phyloP scores from a whole-genome alignment of 2,888 invertebrate species.

The Cryptus armator region DNA sequence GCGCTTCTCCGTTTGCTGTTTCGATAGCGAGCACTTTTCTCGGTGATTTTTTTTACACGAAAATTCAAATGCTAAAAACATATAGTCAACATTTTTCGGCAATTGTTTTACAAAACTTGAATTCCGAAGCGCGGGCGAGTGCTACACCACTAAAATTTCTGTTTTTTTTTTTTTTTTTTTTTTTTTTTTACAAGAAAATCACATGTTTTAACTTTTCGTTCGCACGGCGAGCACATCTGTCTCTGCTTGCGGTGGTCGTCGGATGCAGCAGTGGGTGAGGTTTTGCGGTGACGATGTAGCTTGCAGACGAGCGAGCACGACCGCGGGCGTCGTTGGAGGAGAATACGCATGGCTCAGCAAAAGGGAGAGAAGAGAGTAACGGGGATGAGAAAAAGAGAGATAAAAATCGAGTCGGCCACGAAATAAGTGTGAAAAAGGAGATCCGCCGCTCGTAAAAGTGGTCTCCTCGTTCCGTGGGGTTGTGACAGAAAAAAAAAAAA shows the following conservation, averaged over 20 bases:
- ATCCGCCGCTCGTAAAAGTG: slow-evolving; percentile 54
- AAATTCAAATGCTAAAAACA: too few relatives aligned
- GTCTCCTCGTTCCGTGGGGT: not conserved
- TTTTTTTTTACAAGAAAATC: not conserved
- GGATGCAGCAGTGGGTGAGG: slow-evolving; percentile 36
- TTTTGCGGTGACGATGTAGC: slow-evolving; percentile 53
- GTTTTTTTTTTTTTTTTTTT: not conserved
- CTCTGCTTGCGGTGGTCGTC: slow-evolving; percentile 26
- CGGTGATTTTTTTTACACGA: too few relatives aligned
- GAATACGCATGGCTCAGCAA: slow-evolving; percentile 33
- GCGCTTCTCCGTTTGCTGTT: too few relatives aligned
- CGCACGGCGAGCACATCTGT: slow-evolving; percentile 41
- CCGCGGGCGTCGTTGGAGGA: slow-evolving; percentile 36
- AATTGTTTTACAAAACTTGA: not conserved
- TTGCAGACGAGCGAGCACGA: slow-evolving; percentile 43
- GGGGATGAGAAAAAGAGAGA: slow-evolving; percentile 29
- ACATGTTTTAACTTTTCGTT: slow-evolving; percentile 28
- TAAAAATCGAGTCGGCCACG: slow-evolving; percentile 42
- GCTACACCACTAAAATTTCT: not conserved
- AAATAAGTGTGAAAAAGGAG: slow-evolving; percentile 65
- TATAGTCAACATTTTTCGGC: not conserved
- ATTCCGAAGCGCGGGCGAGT: not conserved
- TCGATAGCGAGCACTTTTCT: too few relatives aligned
- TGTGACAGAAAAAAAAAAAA: slow-evolving; percentile 11
- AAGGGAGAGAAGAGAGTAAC: slow-evolving; percentile 26